A percentile compares a stretch with the other conserved stretches of the same genome.
Evolutionary conservation across 2,797 vertebrate species (phyloP).

Genomic region (Semotilus atromaculatus): DNA sequence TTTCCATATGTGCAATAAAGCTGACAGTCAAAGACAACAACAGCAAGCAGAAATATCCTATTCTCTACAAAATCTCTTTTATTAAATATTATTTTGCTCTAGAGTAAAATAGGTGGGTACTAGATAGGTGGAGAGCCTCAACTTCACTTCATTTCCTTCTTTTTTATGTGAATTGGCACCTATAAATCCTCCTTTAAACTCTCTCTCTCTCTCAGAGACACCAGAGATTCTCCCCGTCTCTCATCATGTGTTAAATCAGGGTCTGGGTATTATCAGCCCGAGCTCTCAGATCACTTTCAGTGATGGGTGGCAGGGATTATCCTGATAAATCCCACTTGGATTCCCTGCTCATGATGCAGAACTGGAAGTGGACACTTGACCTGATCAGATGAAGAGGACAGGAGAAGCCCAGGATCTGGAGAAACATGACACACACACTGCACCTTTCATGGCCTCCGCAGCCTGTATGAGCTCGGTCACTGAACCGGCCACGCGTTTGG

Average conservation of each 20-base stretch:
- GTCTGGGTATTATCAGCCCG: constrained; percentile 45
- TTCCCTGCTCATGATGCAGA: neutral
- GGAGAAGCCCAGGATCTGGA: constrained; percentile 26
- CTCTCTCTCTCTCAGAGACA: neutral
- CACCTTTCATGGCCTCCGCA: constrained; percentile 92
- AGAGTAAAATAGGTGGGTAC: neutral
- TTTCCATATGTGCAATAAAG: neutral
- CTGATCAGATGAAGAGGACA: constrained; percentile 9
- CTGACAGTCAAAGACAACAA: neutral
- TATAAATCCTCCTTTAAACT: neutral
- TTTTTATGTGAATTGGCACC: neutral
- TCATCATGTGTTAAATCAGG: constrained; percentile 55
- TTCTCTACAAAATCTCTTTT: neutral
- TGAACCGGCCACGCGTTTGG: constrained; percentile 86
- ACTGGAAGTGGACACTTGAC: constrained; percentile 30
- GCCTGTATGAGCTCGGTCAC: constrained; percentile 91
- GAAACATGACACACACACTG: constrained; percentile 6
- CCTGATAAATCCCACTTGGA: constrained; percentile 17
- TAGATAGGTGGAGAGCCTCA: neutral
- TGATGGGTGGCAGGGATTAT: constrained; percentile 21
- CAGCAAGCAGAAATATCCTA: neutral
- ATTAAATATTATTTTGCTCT: neutral
- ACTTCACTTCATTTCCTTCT: neutral
- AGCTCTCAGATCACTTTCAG: constrained; percentile 39
- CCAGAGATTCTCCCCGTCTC: constrained; percentile 16